Conservation (phyloP, 2,113 vertebrate species). For the Carlito syrichta region DNA sequence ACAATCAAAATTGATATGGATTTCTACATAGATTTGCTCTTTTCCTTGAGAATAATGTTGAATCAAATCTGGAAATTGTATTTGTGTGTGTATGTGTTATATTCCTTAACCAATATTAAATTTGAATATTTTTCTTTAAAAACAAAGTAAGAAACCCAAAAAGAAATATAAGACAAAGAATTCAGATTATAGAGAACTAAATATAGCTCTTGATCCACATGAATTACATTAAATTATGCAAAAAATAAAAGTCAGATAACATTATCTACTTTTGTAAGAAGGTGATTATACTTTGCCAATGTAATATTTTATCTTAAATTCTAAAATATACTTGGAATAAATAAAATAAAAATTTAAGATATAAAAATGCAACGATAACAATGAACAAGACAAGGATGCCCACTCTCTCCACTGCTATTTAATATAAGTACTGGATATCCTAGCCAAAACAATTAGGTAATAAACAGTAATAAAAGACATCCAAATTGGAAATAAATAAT, state of each 20-base stretch:
- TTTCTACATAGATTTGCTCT: not conserved
- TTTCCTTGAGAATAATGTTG: not conserved
- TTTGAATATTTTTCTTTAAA: not conserved
- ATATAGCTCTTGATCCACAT: not conserved
- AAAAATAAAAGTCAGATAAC: not conserved
- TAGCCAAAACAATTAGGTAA: not conserved
- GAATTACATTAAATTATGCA: not conserved
- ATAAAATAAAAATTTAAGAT: not conserved
- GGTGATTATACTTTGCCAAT: not conserved
- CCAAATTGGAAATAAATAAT: not conserved
- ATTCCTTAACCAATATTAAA: not conserved
- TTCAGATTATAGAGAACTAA: not conserved
- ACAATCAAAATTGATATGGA: not conserved
- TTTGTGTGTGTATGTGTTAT: too few species aligned
- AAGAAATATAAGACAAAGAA: not conserved
- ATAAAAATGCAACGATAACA: not conserved
- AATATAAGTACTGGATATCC: not conserved
- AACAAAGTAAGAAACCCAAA: not conserved
- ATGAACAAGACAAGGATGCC: not conserved
- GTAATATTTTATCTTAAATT: not conserved
- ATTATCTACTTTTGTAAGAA: not conserved
- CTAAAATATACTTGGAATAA: not conserved
- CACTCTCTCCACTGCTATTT: not conserved
- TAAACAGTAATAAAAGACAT: not conserved
- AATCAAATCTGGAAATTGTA: not conserved